Evolutionary conservation across 2,888 invertebrate species (phyloP).

Genomic region (Hymenopus coronatus): DNA sequence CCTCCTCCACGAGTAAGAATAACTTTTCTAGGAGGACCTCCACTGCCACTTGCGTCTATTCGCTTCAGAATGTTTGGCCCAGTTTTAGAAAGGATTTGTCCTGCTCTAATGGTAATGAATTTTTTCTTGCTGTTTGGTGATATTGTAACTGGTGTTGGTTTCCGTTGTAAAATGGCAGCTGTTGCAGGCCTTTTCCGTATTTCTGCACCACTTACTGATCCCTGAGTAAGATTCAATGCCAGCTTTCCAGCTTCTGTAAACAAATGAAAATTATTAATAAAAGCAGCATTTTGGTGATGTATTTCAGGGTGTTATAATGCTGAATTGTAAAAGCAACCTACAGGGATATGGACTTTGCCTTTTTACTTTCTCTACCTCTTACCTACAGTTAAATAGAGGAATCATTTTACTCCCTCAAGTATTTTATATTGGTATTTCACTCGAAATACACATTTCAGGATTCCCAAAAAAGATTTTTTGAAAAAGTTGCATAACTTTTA

Average conservation of each 20-base stretch:
- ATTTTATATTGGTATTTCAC: too few species aligned
- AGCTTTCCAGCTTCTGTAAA: slow-evolving; percentile 70
- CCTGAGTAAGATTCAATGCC: slow-evolving; percentile 58
- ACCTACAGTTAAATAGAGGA: too few species aligned
- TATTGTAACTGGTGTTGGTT: slow-evolving; percentile 25
- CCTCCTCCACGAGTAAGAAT: neutral
- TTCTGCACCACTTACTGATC: slow-evolving; percentile 16
- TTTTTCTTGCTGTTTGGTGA: slow-evolving; percentile 40
- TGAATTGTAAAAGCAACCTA: too few species aligned
- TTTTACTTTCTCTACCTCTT: too few species aligned
- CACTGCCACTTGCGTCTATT: slow-evolving; percentile 3
- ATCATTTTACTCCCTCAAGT: too few species aligned
- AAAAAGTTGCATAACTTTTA: too few species aligned
- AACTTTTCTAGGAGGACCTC: slow-evolving; percentile 18
- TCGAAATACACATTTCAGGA: too few species aligned
- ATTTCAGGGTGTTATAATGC: too few species aligned
- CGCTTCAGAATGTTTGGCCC: slow-evolving; percentile 33
- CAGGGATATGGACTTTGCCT: too few species aligned
- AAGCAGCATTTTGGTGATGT: too few species aligned
- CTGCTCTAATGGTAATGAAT: slow-evolving; percentile 54
- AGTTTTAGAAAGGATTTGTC: slow-evolving; percentile 47
- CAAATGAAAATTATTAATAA: neutral
- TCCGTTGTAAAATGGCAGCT: slow-evolving; percentile 41
- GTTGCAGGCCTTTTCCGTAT: slow-evolving; percentile 40
- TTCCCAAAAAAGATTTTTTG: too few species aligned